Conservation (phyloP, 2,797 vertebrate genomes). For the Pseudotriccus pelzelni region DNA sequence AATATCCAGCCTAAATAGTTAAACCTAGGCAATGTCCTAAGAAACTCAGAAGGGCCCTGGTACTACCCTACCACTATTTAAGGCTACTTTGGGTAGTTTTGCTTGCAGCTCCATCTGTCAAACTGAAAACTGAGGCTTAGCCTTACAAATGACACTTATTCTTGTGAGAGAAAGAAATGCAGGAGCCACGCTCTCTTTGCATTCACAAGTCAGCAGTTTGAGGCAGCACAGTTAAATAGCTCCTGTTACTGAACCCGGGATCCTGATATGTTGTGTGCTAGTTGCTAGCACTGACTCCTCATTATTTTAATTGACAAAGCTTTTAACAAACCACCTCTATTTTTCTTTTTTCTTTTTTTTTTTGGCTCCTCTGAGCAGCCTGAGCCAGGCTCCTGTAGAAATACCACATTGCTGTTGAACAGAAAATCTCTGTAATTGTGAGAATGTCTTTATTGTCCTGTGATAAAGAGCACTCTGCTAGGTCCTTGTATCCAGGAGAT, state of each 20-base stretch:
- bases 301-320: background rate
- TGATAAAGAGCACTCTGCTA: background rate
- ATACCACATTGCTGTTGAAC: rapidly evolving
- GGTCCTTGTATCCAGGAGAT: background rate
- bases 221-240: background rate
- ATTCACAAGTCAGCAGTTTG: background rate
- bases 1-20: background rate
- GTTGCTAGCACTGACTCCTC: background rate
- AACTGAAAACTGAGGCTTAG: background rate
- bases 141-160: background rate
- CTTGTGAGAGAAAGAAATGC: background rate
- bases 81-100: background rate
- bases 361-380: background rate
- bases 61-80: background rate
- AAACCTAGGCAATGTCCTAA: background rate
- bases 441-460: background rate
- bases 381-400: background rate
- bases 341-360: background rate
- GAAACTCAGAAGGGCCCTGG: background rate
- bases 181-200: background rate
- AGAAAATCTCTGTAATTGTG: background rate
- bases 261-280: background rate
- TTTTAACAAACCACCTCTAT: background rate
- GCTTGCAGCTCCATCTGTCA: background rate
- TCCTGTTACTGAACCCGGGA: background rate